Percentiles rank a stretch among this genome's conserved stretches.
Conservation (phyloP, 1,140 invertebrate species). For the Cydia strobilella region DNA sequence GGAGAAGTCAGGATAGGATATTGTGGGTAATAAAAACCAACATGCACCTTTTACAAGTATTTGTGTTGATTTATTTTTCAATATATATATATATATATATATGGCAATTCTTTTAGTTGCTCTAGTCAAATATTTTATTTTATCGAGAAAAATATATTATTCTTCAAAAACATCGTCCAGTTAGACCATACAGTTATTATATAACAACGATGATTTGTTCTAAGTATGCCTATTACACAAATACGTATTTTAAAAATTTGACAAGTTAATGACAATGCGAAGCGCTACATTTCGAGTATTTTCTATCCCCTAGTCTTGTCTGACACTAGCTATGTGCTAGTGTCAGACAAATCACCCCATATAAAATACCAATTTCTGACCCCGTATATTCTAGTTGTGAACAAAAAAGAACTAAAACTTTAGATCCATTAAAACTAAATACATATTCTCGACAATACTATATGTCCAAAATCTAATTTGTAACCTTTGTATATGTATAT, state of each 20-base stretch:
- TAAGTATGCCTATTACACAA: constrained; percentile 55
- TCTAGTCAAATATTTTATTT: constrained; percentile 53
- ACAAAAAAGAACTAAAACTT: constrained; percentile 5
- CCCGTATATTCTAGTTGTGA: constrained; percentile 4
- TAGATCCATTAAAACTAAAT: constrained; percentile 25
- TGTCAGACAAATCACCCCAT: not conserved
- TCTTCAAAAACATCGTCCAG: constrained; percentile 56
- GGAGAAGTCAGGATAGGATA: constrained; percentile 39
- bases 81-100: constrained; percentile 55
- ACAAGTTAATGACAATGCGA: constrained; percentile 22
- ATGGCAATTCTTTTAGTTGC: constrained; percentile 53
- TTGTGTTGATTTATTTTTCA: constrained; percentile 60
- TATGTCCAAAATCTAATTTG: constrained; percentile 26
- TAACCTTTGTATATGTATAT: constrained; percentile 30
- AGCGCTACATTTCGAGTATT: constrained; percentile 31
- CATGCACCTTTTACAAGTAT: constrained; percentile 63
- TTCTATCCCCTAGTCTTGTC: not conserved
- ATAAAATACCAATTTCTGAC: constrained; percentile 1
- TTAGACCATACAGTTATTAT: constrained; percentile 63
- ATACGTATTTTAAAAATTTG: constrained; percentile 57
- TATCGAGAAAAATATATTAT: constrained; percentile 64
- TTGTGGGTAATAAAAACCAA: constrained; percentile 65
- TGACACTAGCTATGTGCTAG: constrained; percentile 19
- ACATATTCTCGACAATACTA: constrained; percentile 30
- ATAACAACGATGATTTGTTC: constrained; percentile 62